Conservation (phyloP, 2,888 invertebrate species). For the Zhuqinia jingwanae region DNA sequence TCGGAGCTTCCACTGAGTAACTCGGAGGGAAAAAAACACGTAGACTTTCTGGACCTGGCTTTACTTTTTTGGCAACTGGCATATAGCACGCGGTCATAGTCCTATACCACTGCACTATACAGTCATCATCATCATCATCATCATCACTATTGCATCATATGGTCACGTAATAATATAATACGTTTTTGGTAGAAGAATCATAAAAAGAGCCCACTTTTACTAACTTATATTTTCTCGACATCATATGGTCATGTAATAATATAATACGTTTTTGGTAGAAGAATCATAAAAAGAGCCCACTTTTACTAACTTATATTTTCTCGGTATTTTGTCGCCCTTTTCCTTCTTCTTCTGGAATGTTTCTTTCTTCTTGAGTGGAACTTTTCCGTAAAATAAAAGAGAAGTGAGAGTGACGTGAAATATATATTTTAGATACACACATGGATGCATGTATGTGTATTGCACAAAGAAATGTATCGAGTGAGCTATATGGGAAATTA, state of each 20-base stretch:
- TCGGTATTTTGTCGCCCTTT: not conserved
- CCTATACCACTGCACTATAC: not conserved
- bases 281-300: not conserved
- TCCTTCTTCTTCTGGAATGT: not conserved
- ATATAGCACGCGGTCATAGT: not conserved
- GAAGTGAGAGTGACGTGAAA: not conserved
- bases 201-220: not conserved
- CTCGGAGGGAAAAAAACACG: not conserved
- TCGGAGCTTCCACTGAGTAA: constrained; percentile 29
- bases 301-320: not conserved
- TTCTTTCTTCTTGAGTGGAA: not conserved
- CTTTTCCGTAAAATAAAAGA: not conserved
- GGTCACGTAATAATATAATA: no score
- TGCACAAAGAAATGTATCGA: no score
- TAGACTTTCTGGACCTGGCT: constrained; percentile 14
- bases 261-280: no score
- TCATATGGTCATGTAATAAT: no score
- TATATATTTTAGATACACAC: no score
- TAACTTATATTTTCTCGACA: not conserved
- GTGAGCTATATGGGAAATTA: not conserved
- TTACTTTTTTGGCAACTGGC: not conserved
- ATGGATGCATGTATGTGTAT: no score
- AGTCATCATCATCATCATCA: no score
- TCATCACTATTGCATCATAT: no score
- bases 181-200: not conserved